Evolutionary conservation across 2,113 vertebrate genomes (phyloP), one percentile per base, ranked within the genome.

Genomic region (Malurus elegans): DNA sequence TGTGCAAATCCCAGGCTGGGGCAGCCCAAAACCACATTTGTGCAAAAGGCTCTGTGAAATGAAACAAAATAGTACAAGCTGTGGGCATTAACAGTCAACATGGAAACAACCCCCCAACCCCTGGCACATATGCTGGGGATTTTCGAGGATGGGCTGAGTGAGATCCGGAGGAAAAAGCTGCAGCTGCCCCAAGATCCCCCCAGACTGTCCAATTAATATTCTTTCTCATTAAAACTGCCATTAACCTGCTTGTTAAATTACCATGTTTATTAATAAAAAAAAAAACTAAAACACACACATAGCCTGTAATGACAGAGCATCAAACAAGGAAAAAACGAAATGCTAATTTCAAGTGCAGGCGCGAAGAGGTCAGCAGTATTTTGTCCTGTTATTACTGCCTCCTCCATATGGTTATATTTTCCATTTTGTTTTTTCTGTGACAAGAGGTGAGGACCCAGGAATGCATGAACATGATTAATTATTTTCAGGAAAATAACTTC

Each of bases 181-280:
- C 75, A 93, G 79, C 82, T 42, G 18, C 90, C 84, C 42, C 66
- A 75, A 71, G 65, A 92, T 90, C 61, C 44, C 42, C 64, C 38
- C 79, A 69, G 88, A 71, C 47, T 31, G 91, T 79, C 96, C 87
- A 61, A 92, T 93, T 97, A 92, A 93, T 94, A 91, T 91, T 92
- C 84, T 7, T 80, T 54, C 97, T 94, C 76, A 92, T 96, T 97
- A 97, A 92, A 95, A 76, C 82, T 91, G 74, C 96, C 88, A 96
- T 96, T 97, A 97, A 96, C 94, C 82, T 97, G 82, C 88, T 89
- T 86, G 83, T 67, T 95, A 93, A 96, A 83, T 86, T 94, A 86
- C 92, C 73, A 76, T 91, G 96, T 86, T 96, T 97, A 94, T 95
- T 95, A 85, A 96, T 95, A 86, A 71, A 79, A 86, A 38, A 38